These are phyloP conservation scores for Proterorhinus semilunaris DNA, from an alignment of 2,113 vertebrate genomes.

Conservation along the genomic window DNA sequence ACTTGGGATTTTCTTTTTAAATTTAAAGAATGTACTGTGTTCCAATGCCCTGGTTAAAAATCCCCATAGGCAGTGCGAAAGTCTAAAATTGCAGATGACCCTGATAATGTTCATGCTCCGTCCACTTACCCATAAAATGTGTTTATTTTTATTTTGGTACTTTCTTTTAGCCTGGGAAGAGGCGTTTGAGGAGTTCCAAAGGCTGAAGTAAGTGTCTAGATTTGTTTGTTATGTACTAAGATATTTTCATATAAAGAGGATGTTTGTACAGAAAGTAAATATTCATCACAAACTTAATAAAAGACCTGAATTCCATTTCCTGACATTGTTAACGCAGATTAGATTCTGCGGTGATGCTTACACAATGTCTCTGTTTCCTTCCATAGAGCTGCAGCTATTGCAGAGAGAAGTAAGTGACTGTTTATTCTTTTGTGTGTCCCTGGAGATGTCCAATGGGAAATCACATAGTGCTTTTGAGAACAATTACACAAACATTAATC, in stretches of 20 bases:
- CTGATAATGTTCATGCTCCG: not conserved
- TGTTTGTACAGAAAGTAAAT: slow-evolving; percentile 33
- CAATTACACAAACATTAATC: not conserved
- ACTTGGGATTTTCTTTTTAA: too few species aligned
- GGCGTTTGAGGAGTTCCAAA: slow-evolving; percentile 96
- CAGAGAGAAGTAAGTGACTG: slow-evolving; percentile 93
- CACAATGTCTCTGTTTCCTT: slow-evolving; percentile 53
- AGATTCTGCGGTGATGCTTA: slow-evolving; percentile 52
- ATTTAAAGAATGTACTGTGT: too few species aligned
- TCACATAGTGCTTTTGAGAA: slow-evolving; percentile 8
- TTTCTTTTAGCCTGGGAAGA: slow-evolving; percentile 85
- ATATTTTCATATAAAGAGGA: slow-evolving; percentile 40
- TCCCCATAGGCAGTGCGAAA: too few species aligned
- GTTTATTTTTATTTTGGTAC: too few species aligned
- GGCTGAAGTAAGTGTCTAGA: slow-evolving; percentile 90
- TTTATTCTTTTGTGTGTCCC: slow-evolving; percentile 36
- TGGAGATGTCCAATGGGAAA: slow-evolving; percentile 11
- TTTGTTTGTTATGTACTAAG: slow-evolving; percentile 22
- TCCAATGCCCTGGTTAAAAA: too few species aligned
- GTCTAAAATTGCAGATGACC: too few species aligned
- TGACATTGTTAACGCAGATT: slow-evolving; percentile 44
- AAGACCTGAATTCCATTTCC: slow-evolving; percentile 55
- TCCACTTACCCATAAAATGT: not conserved
- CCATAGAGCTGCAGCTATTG: slow-evolving; percentile 91
- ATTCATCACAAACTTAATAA: slow-evolving; percentile 31